These are phyloP conservation scores for Acomys russatus DNA, from an alignment of 2,797 vertebrate genomes.

Conservation along the genomic window DNA sequence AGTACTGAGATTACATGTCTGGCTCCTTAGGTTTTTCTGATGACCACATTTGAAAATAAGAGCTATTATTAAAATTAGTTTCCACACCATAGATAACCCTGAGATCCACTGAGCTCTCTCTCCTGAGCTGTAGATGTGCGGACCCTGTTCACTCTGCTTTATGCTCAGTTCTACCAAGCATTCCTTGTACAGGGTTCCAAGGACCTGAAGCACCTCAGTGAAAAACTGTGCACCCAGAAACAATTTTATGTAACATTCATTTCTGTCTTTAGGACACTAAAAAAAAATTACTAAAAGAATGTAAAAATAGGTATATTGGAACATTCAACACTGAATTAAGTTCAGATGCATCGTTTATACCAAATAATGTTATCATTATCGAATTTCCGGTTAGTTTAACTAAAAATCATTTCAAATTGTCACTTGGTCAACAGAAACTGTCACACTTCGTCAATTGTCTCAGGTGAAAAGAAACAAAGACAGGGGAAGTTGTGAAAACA, in stretches of 20 bases:
- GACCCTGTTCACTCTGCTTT: not conserved
- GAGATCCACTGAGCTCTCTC: not conserved
- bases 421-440: constrained; percentile 26
- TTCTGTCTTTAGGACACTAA: not conserved
- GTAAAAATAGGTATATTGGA: constrained; percentile 1
- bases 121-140: not conserved
- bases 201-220: no score
- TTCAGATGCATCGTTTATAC: not conserved
- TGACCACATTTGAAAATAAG: constrained; percentile 22
- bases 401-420: constrained; percentile 26
- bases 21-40: not conserved
- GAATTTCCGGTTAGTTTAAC: constrained; percentile 26
- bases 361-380: not conserved
- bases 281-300: not conserved
- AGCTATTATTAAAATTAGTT: not conserved
- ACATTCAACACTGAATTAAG: not conserved
- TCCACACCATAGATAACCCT: not conserved
- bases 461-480: not conserved
- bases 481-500: not conserved
- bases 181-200: not conserved
- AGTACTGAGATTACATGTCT: not conserved
- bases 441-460: not conserved
- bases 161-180: constrained; percentile 13
- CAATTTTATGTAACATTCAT: not conserved
- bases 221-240: not conserved